Conservation (phyloP, 2,797 vertebrate genomes). For the Syngnathus rostellatus region DNA sequence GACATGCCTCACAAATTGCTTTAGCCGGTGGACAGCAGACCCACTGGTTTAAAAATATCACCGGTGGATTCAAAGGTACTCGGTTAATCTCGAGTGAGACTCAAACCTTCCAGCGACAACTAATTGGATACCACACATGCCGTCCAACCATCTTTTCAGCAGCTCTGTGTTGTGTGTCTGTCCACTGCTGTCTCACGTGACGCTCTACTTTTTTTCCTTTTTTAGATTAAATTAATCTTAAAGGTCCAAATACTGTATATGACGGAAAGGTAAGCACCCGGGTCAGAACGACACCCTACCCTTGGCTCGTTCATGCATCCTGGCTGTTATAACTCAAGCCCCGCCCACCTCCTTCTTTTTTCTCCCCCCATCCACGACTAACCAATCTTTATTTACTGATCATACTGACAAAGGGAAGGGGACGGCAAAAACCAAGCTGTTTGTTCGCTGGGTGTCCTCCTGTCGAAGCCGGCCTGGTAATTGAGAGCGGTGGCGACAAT, state of each 20-base stretch:
- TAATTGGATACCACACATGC: constrained; percentile 18
- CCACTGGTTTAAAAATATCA: constrained; percentile 8
- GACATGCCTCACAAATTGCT: constrained; percentile 18
- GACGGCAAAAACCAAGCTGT: constrained; percentile 47
- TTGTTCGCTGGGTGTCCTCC: constrained; percentile 53
- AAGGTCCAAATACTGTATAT: constrained; percentile 71
- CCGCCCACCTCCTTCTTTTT: constrained; percentile 18
- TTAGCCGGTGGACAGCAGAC: constrained; percentile 25
- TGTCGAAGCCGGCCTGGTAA: constrained; percentile 62
- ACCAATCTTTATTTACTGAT: constrained; percentile 63
- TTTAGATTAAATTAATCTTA: constrained; percentile 77
- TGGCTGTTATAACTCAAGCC: constrained; percentile 31
- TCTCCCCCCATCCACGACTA: constrained; percentile 48
- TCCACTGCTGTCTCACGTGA: constrained; percentile 53
- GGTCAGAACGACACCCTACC: constrained; percentile 38
- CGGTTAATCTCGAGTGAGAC: constrained; percentile 23
- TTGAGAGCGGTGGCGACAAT: constrained; percentile 68
- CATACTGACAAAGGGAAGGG: constrained; percentile 52
- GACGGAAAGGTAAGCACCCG: constrained; percentile 81
- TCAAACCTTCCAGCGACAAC: constrained; percentile 36
- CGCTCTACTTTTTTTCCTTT: constrained; percentile 52
- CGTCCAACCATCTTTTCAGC: constrained; percentile 19
- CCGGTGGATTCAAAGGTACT: not conserved
- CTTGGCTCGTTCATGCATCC: constrained; percentile 57
- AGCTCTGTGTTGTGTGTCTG: constrained; percentile 45